A percentile compares a stretch with the other conserved stretches of the same genome.
Conservation (phyloP, 2,113 vertebrate species). For the Apus apus region DNA sequence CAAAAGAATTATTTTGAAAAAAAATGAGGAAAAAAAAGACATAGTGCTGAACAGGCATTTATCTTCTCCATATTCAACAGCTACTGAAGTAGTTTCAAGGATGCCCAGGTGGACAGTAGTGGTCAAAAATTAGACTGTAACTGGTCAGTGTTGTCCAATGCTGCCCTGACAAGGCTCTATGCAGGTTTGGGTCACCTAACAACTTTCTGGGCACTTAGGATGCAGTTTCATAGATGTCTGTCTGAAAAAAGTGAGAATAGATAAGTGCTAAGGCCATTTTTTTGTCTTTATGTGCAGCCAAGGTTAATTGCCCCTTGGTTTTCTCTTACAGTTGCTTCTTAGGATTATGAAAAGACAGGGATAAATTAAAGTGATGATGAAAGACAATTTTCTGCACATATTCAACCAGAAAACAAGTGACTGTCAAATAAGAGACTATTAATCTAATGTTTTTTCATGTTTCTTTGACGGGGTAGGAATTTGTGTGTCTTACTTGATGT, state of each 20-base stretch:
- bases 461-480: background rate
- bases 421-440: background rate
- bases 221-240: background rate
- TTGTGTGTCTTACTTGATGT: background rate
- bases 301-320: background rate
- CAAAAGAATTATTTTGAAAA: background rate
- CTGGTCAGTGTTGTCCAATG: background rate
- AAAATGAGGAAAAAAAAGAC: background rate
- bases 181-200: background rate
- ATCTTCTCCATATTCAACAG: accelerated
- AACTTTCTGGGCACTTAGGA: background rate
- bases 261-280: background rate
- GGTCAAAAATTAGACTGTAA: background rate
- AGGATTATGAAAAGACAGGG: background rate
- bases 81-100: background rate
- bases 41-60: background rate
- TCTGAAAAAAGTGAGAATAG: background rate
- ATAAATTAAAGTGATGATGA: background rate
- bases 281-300: background rate
- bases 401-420: background rate
- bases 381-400: background rate
- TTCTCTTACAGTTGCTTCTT: background rate
- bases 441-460: background rate
- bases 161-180: background rate
- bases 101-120: background rate